Conservation (phyloP, 2,797 vertebrate genomes). For the Eulemur coronatus region DNA sequence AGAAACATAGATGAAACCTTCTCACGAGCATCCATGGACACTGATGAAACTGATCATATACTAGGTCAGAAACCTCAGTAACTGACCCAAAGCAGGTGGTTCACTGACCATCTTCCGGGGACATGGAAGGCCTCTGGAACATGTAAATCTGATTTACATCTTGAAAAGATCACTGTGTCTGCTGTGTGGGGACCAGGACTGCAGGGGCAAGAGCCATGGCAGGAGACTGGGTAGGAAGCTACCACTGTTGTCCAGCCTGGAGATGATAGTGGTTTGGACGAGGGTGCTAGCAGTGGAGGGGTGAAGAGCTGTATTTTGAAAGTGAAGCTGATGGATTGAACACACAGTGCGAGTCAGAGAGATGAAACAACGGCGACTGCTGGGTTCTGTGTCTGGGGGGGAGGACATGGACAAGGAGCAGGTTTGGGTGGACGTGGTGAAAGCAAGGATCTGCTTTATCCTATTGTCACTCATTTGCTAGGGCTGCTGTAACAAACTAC, state of each 20-base stretch:
- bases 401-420: neutral
- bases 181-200: neutral
- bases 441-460: neutral
- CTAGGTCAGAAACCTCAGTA: neutral
- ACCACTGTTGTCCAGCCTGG: rapidly evolving
- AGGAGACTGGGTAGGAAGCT: neutral
- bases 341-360: neutral
- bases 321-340: neutral
- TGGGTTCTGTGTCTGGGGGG: neutral
- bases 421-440: neutral
- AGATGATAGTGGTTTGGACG: neutral
- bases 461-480: neutral
- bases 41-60: neutral
- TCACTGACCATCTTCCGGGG: neutral
- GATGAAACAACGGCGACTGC: neutral
- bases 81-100: neutral
- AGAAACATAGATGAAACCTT: neutral
- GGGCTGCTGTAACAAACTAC: no score
- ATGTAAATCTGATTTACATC: neutral
- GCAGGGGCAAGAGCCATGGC: neutral
- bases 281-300: rapidly evolving
- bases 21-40: neutral
- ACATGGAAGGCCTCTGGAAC: neutral
- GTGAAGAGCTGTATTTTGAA: neutral
- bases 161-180: neutral